phyloP scores from a whole-genome alignment of 2,888 invertebrate genomes.

The Tipula helvola region DNA sequence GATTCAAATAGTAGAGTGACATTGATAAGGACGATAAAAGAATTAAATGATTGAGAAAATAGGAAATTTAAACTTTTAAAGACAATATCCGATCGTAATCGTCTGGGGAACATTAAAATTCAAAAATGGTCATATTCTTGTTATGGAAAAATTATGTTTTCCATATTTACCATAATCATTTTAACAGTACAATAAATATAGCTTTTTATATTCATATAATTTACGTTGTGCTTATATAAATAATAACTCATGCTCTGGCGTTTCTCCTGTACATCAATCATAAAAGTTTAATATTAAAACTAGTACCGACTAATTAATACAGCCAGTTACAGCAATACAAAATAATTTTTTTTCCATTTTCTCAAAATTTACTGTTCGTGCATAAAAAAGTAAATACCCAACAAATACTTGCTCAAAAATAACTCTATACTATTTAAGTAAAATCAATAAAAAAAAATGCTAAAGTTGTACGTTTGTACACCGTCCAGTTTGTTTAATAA shows the following conservation, averaged over 20 bases:
- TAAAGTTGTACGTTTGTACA: neutral
- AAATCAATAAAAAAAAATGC: neutral
- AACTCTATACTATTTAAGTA: neutral
- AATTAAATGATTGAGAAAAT: neutral
- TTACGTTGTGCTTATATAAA: neutral
- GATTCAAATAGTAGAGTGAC: neutral
- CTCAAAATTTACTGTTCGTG: neutral
- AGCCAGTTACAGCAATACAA: neutral
- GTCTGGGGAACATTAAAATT: neutral
- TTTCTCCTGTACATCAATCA: neutral
- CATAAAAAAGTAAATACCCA: neutral
- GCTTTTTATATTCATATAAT: neutral
- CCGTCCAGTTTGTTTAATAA: neutral
- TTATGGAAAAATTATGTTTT: neutral
- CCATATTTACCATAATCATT: neutral
- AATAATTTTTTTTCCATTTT: neutral
- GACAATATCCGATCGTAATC: neutral
- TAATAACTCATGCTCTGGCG: neutral
- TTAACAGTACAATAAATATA: neutral
- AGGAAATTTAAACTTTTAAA: neutral
- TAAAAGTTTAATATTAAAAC: neutral
- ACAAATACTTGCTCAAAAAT: neutral
- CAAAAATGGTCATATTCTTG: neutral
- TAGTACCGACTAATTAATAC: neutral
- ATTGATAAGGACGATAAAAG: neutral